Evolutionary conservation across 2,888 invertebrate species (phyloP), one percentile per base, ranked within the genome.

Genomic region (Orthosia gothica): DNA sequence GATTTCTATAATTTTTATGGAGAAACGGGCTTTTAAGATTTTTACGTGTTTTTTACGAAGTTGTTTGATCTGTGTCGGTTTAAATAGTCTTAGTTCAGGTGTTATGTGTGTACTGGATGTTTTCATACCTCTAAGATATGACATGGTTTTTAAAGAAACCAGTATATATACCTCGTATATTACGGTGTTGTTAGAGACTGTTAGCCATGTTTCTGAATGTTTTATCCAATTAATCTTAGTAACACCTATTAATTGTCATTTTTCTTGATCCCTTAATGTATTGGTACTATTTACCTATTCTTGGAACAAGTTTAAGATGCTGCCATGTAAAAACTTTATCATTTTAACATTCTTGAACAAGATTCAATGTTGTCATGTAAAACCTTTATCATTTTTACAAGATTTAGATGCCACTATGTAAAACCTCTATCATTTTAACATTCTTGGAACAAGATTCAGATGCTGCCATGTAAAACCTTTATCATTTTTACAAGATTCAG

Each of bases 1-100:
- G 65, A 69, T 76, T 76, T 66, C 61, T 68, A 67, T 81, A 61
- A 76, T 57, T 66, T 75, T 58, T 62, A 81, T 64, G n/a, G 18
- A 18, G 18, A 23, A 67, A 54, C 15, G 45, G 76, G 26, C 65
- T n/a, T 61, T 80, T 49, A 23, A 7, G 5, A 5, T 57, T 57
- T 55, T 65, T 13, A 18, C 4, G 20, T 15, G 13, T 58, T 15
- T n/a, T 74, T 62, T 70, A 45, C 26, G 26, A 47, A 62, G 13
- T 45, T 52, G 16, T 50, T 49, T 49, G 20, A 49, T 20, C 79
- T 55, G 9, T 61, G 50, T 55, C 15, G 49, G 54, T 45, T 54
- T 55, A 49, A 59, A 59, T 70, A 61, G 32, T 61, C 20, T 59
- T 18, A 15, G 32, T 55, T 32, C 32, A 45, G 50, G 50, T 32